Evolutionary conservation across 2,113 vertebrate genomes (phyloP).

Genomic region (Gambusia affinis): DNA sequence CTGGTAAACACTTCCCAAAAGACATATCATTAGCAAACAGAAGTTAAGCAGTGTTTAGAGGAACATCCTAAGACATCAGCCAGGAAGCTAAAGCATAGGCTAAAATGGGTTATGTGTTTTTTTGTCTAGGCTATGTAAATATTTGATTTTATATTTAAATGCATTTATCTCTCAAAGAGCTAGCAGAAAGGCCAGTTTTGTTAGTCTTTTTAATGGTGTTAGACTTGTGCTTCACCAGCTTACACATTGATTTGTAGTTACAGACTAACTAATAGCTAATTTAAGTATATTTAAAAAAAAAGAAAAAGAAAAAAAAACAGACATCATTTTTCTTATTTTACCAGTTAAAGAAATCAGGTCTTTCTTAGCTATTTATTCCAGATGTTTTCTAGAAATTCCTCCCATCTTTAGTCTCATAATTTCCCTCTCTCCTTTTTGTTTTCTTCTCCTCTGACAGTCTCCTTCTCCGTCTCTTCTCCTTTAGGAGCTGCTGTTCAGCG

Average conservation of each 20-base stretch:
- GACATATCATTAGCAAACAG: too few relatives aligned
- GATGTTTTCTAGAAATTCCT: slow-evolving; percentile 8
- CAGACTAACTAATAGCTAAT: slow-evolving; percentile 44
- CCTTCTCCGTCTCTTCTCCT: slow-evolving; percentile 29
- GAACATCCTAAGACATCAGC: too few relatives aligned
- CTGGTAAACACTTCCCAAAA: too few relatives aligned
- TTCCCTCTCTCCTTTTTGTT: slow-evolving; percentile 26
- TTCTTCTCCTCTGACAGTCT: slow-evolving; percentile 40
- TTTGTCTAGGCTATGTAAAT: too few relatives aligned
- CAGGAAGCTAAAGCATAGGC: too few relatives aligned
- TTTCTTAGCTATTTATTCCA: not conserved
- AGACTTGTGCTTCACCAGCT: slow-evolving; percentile 32
- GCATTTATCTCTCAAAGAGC: not conserved
- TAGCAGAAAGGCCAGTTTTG: not conserved
- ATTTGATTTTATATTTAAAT: not conserved
- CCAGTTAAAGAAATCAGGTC: not conserved
- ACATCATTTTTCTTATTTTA: not conserved
- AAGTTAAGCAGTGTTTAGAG: too few relatives aligned
- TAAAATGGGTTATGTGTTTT: too few relatives aligned
- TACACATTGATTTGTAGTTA: slow-evolving; percentile 46
- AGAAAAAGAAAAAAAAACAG: not conserved
- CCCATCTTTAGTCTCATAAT: slow-evolving; percentile 7
- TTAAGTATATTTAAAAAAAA: not conserved
- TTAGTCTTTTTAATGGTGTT: not conserved
- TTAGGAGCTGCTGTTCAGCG: slow-evolving; percentile 96